These are phyloP conservation scores for Tauraco erythrolophus DNA, from an alignment of 2,113 vertebrate species.

Conservation along the genomic window DNA sequence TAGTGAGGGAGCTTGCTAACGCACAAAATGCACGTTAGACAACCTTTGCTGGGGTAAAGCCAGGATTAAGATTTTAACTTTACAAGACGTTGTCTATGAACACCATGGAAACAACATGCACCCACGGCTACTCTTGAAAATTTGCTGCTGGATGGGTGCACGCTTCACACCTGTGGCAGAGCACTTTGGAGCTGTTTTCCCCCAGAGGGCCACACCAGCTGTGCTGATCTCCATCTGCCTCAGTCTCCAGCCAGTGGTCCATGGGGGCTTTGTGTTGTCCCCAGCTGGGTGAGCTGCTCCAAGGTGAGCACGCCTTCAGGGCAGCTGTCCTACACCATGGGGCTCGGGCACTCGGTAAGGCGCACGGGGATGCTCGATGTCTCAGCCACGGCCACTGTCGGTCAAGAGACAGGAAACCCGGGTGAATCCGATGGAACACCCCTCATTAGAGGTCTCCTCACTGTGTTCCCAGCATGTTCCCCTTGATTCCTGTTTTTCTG, in stretches of 20 bases:
- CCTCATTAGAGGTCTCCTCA: neutral
- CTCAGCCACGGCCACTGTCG: neutral
- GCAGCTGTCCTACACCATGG: neutral
- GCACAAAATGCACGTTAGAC: fast-evolving
- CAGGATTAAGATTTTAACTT: neutral
- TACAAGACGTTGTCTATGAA: neutral
- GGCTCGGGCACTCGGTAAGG: neutral
- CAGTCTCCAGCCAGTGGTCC: fast-evolving
- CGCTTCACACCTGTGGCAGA: neutral
- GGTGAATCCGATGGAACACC: fast-evolving
- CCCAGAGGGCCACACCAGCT: fast-evolving
- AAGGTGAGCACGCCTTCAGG: neutral
- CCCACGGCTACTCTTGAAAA: neutral
- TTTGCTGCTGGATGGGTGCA: neutral
- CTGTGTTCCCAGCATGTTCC: neutral
- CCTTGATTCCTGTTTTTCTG: neutral
- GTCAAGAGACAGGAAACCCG: neutral
- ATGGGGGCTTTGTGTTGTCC: fast-evolving
- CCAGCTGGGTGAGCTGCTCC: fast-evolving
- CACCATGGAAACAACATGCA: neutral
- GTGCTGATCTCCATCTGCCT: fast-evolving
- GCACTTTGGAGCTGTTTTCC: neutral
- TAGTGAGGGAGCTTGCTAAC: neutral
- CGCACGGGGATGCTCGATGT: neutral
- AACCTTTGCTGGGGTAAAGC: neutral